phyloP scores from a whole-genome alignment of 92 coral and sea anemone species.

The Diadumene lineata region DNA sequence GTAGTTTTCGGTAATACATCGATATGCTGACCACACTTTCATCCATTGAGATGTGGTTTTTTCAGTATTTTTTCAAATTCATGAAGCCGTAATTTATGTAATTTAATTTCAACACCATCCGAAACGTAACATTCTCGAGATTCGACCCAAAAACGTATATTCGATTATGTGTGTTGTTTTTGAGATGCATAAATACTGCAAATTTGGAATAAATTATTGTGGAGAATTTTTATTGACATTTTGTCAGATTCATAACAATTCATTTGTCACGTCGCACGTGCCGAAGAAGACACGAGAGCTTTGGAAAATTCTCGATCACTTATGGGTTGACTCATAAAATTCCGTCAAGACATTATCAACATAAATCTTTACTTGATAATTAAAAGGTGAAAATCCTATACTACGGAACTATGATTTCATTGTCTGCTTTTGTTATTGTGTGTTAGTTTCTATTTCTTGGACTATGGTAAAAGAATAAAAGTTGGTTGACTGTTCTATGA shows the following conservation, averaged over 20 bases:
- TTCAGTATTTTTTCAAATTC: no score
- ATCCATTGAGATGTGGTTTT: no score
- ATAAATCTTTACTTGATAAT: neutral
- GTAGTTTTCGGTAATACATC: no score
- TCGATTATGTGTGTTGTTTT: neutral
- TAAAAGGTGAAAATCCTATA: neutral
- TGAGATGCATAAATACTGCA: neutral
- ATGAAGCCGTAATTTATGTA: no score
- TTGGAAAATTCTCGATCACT: neutral
- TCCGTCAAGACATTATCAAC: neutral
- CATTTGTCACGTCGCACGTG: constrained; percentile 17
- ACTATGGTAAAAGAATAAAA: no score
- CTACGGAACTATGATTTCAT: neutral
- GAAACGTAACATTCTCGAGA: no score
- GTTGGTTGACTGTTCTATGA: no score
- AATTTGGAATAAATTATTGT: neutral
- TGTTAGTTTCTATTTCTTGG: no score
- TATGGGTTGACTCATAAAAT: constrained; percentile 3
- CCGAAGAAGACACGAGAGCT: constrained; percentile 2
- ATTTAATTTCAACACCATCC: no score
- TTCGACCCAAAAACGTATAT: no score
- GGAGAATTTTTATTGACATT: constrained; percentile 5
- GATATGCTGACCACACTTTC: no score
- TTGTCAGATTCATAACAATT: neutral
- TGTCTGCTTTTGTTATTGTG: no score